Conservation (phyloP, 2,113 vertebrate species). For the Scolopax mira region DNA sequence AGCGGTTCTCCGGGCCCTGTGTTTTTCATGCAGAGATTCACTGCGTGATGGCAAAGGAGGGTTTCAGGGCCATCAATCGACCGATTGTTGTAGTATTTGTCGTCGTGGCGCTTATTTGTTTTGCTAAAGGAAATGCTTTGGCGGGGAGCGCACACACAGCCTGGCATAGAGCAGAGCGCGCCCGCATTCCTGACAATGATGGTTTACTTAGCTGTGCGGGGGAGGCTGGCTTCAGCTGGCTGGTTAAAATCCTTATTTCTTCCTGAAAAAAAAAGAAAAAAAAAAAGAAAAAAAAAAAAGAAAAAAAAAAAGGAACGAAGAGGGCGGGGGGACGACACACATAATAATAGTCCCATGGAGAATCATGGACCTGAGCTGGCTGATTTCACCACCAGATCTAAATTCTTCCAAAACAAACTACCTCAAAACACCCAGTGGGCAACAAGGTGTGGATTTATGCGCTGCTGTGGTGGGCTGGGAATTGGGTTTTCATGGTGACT, state of each 20-base stretch:
- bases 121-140: slow-evolving; percentile 43
- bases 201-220: slow-evolving; percentile 34
- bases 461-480: not conserved
- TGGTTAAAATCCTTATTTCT: not conserved
- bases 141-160: slow-evolving; percentile 1
- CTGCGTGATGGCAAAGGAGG: not conserved
- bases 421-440: slow-evolving; percentile 16
- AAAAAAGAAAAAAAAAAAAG: not conserved
- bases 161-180: not conserved
- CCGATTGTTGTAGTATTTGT: slow-evolving; percentile 45
- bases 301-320: not conserved
- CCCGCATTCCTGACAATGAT: slow-evolving; percentile 26
- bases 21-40: not conserved
- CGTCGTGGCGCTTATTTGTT: not conserved
- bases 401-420: slow-evolving; percentile 57
- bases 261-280: not conserved
- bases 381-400: slow-evolving; percentile 5
- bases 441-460: slow-evolving; percentile 12
- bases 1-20: not conserved
- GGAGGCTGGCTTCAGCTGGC: not conserved
- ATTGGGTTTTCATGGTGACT: not conserved
- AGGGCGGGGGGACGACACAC: not conserved
- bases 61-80: not conserved
- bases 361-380: not conserved
- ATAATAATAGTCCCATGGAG: not conserved